Evolutionary conservation across 2,888 invertebrate species (phyloP).

Genomic region (Ceriagrion tenellum): DNA sequence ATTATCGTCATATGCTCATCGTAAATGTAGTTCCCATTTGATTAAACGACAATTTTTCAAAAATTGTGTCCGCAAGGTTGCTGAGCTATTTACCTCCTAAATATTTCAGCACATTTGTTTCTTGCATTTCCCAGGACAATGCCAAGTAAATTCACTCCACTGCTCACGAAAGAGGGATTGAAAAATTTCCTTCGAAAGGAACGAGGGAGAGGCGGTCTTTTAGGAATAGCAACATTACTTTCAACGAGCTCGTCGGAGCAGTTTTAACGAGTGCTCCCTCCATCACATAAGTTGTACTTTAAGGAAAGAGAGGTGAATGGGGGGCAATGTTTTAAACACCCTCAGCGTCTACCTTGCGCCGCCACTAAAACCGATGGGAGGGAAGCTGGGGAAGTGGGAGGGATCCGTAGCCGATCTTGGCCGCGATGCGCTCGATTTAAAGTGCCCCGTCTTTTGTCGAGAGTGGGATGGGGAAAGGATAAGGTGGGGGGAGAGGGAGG

Average conservation of each 20-base stretch:
- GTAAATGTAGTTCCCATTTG: too few species aligned
- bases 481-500: not conserved
- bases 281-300: not conserved
- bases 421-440: not conserved
- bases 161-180: too few species aligned
- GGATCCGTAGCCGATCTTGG: not conserved
- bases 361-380: not conserved
- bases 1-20: too few species aligned
- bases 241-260: not conserved
- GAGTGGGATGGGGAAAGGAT: not conserved
- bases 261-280: not conserved
- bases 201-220: not conserved
- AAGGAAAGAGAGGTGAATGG: not conserved
- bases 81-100: too few species aligned
- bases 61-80: too few species aligned
- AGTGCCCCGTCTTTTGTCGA: not conserved
- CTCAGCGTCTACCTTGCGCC: not conserved
- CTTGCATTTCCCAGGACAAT: too few species aligned
- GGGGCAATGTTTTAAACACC: not conserved
- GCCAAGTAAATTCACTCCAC: too few species aligned
- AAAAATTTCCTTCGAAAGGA: too few species aligned
- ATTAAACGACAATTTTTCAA: too few species aligned
- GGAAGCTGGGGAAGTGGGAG: not conserved
- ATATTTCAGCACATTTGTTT: too few species aligned
- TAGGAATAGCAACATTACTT: not conserved